A percentile compares a stretch with the other conserved stretches of the same genome.
These are phyloP conservation scores for Bemisia tabaci DNA, from an alignment of 1,140 invertebrate species.

Conservation along the genomic window DNA sequence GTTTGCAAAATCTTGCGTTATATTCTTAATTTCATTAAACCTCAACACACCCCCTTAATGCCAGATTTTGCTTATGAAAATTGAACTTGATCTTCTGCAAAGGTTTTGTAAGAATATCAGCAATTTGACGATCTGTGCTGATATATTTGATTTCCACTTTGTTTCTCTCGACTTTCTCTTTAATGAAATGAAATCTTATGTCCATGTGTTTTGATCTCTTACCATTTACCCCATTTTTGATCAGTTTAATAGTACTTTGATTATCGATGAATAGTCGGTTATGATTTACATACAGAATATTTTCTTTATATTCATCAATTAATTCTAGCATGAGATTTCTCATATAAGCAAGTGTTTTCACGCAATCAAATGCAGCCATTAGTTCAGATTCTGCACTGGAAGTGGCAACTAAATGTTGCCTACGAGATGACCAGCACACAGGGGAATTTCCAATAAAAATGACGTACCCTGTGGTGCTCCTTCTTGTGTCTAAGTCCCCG, in stretches of 20 bases:
- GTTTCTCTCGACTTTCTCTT: conserved; percentile 12
- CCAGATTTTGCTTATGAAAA: too few species aligned
- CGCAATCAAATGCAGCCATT: conserved; percentile 11
- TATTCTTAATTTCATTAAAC: too few species aligned
- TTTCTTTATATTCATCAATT: conserved; percentile 9
- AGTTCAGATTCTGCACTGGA: conserved; percentile 15
- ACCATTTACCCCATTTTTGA: too few species aligned
- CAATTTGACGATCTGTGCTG: conserved; percentile 12
- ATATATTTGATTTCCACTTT: conserved; percentile 12
- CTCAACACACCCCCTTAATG: too few species aligned
- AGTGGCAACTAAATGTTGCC: conserved; percentile 13
- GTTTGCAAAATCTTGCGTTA: too few species aligned
- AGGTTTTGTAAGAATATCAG: conserved; percentile 15
- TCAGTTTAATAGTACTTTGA: too few species aligned
- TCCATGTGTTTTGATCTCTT: too few species aligned
- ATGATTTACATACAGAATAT: conserved; percentile 19
- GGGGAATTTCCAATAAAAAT: conserved; percentile 9
- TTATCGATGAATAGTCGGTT: conserved; percentile 12
- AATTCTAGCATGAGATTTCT: conserved; percentile 13
- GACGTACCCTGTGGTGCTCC: conserved; percentile 14
- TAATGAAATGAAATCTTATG: conserved; percentile 17
- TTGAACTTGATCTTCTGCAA: too few species aligned
- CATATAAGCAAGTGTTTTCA: conserved; percentile 17
- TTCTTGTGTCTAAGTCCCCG: conserved; percentile 2
- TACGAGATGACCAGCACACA: conserved; percentile 12